A percentile compares a stretch with the other conserved stretches of the same genome.
Conservation (phyloP, 2,888 invertebrate species). For the Gastrophysa polygoni region DNA sequence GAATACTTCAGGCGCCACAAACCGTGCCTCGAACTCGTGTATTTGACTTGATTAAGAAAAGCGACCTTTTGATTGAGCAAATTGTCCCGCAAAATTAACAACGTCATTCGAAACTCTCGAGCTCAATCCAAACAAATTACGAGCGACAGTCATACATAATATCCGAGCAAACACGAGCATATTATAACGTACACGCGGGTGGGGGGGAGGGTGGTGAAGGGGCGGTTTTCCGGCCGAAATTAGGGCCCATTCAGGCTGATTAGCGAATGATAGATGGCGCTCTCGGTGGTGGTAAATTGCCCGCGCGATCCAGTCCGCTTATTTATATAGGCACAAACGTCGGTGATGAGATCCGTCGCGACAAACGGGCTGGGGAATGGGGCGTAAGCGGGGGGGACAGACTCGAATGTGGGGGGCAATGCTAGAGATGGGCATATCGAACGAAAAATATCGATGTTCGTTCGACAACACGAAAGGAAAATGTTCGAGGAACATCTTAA, state of each 20-base stretch:
- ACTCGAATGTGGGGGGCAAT: not conserved
- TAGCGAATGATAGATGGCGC: slow-evolving; percentile 54
- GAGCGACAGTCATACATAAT: no score
- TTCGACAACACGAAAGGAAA: no score
- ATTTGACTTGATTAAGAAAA: no score
- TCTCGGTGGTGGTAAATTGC: slow-evolving; percentile 45
- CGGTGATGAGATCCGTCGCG: not conserved
- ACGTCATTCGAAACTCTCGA: no score
- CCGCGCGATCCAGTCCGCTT: slow-evolving; percentile 29
- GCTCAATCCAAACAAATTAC: no score
- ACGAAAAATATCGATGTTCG: no score
- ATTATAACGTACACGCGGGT: slow-evolving; percentile 41
- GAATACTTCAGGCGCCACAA: no score
- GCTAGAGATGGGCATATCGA: no score
- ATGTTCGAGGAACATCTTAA: no score
- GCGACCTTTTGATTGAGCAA: no score
- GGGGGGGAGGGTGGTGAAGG: not conserved
- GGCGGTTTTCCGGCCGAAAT: slow-evolving; percentile 35
- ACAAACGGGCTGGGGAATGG: not conserved
- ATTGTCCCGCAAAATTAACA: no score
- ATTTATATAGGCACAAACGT: not conserved
- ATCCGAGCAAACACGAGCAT: slow-evolving; percentile 47
- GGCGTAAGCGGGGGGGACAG: not conserved
- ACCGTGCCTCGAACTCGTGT: no score
- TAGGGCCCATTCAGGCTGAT: slow-evolving; percentile 54